Evolutionary conservation across 2,888 invertebrate species (phyloP).

Genomic region (Nephrocerus scutellatus): DNA sequence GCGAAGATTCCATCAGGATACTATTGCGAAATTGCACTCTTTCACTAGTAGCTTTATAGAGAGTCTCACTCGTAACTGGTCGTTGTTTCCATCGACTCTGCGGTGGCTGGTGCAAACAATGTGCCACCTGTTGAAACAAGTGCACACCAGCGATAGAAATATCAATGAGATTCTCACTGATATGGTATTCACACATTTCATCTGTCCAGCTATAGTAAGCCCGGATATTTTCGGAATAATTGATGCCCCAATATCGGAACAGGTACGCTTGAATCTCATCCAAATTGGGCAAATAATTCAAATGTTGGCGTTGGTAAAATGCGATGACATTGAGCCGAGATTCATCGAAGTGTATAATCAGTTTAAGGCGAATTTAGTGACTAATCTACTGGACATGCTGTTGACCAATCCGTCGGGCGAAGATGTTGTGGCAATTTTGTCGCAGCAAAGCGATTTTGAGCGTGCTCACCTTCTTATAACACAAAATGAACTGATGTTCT

Average conservation of each 20-base stretch:
- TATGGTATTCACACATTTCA: constrained; percentile 84
- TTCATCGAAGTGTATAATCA: constrained; percentile 68
- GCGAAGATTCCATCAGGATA: constrained; percentile 70
- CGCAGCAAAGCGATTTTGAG: constrained; percentile 52
- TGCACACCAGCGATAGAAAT: constrained; percentile 40
- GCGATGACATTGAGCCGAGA: constrained; percentile 67
- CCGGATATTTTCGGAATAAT: constrained; percentile 93
- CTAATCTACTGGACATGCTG: constrained; percentile 68
- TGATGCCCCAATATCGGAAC: constrained; percentile 84
- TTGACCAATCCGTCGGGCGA: constrained; percentile 47
- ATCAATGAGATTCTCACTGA: constrained; percentile 75
- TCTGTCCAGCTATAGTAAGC: constrained; percentile 94
- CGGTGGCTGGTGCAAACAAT: constrained; percentile 88
- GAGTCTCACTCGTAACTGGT: constrained; percentile 76
- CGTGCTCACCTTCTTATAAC: constrained; percentile 63
- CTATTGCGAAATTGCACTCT: constrained; percentile 69
- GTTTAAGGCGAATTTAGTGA: constrained; percentile 74
- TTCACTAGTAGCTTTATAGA: constrained; percentile 75
- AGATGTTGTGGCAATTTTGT: constrained; percentile 44
- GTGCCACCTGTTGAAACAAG: constrained; percentile 60
- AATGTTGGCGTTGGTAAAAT: constrained; percentile 74
- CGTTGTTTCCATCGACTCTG: constrained; percentile 82
- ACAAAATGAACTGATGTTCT: constrained; percentile 57
- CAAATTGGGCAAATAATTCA: constrained; percentile 92
- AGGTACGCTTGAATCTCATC: constrained; percentile 81